Base-by-base conservation (phyloP, 2,888 invertebrate species). In the Drosophila nigricruria region DNA sequence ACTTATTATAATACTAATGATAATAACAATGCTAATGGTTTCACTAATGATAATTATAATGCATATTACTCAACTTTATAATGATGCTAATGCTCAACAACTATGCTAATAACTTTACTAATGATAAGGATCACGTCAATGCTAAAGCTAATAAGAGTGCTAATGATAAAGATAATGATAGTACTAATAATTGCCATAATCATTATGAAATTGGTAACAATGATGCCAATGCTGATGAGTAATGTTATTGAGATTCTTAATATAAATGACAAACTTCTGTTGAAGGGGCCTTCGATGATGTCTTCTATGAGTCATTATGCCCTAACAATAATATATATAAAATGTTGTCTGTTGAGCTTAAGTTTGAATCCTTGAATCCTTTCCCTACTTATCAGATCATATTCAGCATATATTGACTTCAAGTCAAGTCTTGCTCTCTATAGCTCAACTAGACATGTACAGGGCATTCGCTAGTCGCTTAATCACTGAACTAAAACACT, bases 391-490 rank as follows among this genome's bases (percentile, higher is more conserved):
- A 23, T 12, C 20, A 5, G 12, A 12, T 42, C 2, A n/a, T 6
- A 6, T 38, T n/a, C 0, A 40, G 18, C 40, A 40, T 18, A 6
- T 14, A 6, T 23, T 8, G 16, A 16, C 16, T n/a, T n/a, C 5
- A 10, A 47, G 10, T 27, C 25, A 9, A 25, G 16, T 4, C 16
- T 30, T 5, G 10, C 12, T 16, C 3, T 30, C 30, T 3, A 12
- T 30, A 9, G 30, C 14, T 30, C 0, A 16, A 16, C 3, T 32
- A n/a, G 3, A n/a, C 1, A 27, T 66, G n/a, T 54, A 50, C 32
- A 68, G 68, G 45, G 68, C 36, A 73, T 42, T 9, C 16, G 43
- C 3, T n/a, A 27, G 73, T 56, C 52, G 49, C 8, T n/a, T 12
- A 50, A 9, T 30, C 9, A 5, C 25, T 27, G 27, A 10, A 10